Evolutionary conservation across 2,888 invertebrate species (phyloP).

Genomic region (Rhogogaster chlorosoma): DNA sequence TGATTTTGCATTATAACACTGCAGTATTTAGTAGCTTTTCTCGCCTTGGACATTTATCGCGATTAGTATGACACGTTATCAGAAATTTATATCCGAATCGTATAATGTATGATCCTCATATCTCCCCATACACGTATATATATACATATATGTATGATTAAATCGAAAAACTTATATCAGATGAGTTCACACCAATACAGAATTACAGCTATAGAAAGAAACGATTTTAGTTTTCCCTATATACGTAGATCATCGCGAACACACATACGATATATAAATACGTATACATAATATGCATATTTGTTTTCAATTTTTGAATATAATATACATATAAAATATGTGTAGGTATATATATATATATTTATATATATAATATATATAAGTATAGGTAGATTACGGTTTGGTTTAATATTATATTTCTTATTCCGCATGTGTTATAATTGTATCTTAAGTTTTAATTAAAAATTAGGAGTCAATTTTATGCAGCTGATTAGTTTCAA

Average conservation of each 20-base stretch:
- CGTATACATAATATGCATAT: not conserved
- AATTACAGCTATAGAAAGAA: not conserved
- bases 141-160: not conserved
- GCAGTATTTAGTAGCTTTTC: not conserved
- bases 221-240: not conserved
- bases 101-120: not conserved
- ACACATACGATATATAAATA: not conserved
- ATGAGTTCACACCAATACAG: not conserved
- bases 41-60: not conserved
- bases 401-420: slow-evolving; percentile 20
- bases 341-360: not conserved
- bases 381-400: slow-evolving; percentile 33
- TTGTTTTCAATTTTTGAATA: not conserved
- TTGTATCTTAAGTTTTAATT: not conserved
- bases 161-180: not conserved
- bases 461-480: not conserved
- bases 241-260: too few species aligned
- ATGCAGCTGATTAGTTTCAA: not conserved
- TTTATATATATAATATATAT: not conserved
- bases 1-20: not conserved
- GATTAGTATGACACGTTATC: not conserved
- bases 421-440: not conserved
- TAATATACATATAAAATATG: not conserved
- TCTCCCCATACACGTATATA: not conserved
- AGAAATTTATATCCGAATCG: not conserved